These are phyloP conservation scores for Eumeta japonica DNA, from an alignment of 1,140 invertebrate species.

Conservation along the genomic window DNA sequence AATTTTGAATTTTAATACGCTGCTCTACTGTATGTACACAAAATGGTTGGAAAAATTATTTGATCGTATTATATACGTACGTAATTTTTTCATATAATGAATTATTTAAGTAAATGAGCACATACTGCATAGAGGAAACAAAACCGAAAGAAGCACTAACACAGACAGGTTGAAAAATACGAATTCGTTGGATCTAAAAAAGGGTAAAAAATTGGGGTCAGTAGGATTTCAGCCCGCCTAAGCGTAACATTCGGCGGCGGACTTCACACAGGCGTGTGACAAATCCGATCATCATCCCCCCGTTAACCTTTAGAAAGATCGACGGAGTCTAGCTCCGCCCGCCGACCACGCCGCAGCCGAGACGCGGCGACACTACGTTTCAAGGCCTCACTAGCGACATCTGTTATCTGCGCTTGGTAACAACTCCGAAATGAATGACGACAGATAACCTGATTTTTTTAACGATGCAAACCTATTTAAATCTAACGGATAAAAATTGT, in stretches of 20 bases:
- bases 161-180: no score
- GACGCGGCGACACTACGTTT: slow-evolving; percentile 20
- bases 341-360: background rate
- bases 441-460: no score
- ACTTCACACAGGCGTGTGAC: slow-evolving; percentile 36
- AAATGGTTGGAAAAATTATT: no score
- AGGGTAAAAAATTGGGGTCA: slow-evolving; percentile 35
- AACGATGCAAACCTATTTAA: background rate
- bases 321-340: background rate
- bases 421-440: no score
- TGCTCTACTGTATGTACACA: no score
- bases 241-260: slow-evolving; percentile 45
- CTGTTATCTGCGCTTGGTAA: slow-evolving; percentile 11
- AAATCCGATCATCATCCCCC: slow-evolving; percentile 45
- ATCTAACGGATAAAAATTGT: background rate
- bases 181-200: no score
- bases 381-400: slow-evolving; percentile 23
- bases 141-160: no score
- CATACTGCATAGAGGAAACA: no score
- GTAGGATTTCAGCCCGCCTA: slow-evolving; percentile 36
- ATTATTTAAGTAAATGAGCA: no score
- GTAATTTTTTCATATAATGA: no score
- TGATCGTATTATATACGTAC: no score
- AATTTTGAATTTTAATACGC: no score
- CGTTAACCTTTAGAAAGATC: slow-evolving; percentile 45